These are phyloP conservation scores for Elgaria multicarinata DNA, from an alignment of 2,113 vertebrate species.

Conservation along the genomic window DNA sequence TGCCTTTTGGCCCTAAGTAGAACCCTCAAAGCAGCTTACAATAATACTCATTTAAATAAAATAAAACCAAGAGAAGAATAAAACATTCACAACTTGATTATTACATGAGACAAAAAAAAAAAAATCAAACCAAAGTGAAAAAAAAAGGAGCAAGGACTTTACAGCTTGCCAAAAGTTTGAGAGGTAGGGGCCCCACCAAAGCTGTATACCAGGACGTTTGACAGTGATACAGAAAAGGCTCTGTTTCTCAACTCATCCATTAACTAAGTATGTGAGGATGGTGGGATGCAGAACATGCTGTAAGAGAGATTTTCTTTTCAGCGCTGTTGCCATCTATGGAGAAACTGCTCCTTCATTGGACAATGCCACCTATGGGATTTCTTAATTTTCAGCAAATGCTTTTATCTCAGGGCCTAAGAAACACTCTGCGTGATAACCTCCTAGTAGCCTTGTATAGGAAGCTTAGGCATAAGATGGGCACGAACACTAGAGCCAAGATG, in stretches of 20 bases:
- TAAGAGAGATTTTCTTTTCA: no score
- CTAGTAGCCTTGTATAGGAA: no score
- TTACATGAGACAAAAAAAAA: not conserved
- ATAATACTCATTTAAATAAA: not conserved
- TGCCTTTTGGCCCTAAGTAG: not conserved
- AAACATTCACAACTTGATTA: not conserved
- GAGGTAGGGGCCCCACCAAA: no score
- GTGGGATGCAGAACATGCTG: not conserved
- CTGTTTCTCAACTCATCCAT: not conserved
- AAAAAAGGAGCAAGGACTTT: not conserved
- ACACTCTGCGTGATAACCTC: no score
- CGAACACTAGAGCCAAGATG: no score
- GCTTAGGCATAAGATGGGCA: no score
- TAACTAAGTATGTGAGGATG: not conserved
- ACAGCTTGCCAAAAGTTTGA: not conserved
- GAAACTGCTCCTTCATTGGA: no score
- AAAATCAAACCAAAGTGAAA: not conserved
- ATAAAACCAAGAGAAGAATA: not conserved
- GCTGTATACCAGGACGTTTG: not conserved
- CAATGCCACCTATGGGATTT: no score
- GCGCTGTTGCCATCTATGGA: no score
- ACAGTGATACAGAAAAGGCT: not conserved
- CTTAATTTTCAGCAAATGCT: no score
- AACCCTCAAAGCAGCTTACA: not conserved
- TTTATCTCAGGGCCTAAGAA: no score